Conservation (phyloP, 2,888 invertebrate genomes). For the Cenopis cana region DNA sequence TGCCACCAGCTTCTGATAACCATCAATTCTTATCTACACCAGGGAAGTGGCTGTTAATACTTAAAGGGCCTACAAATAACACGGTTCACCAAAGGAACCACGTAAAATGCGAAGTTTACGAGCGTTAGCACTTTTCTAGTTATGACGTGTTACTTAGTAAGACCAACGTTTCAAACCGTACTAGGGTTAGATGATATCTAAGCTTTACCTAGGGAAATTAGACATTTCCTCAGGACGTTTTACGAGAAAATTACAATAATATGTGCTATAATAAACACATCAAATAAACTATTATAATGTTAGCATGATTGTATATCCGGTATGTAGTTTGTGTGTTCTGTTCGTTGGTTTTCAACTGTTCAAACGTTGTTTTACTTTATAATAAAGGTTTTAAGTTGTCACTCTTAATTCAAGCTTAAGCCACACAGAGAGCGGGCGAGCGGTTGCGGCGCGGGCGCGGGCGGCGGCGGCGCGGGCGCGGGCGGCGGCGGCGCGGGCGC, state of each 20-base stretch:
- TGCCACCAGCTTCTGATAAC: conserved; percentile 45
- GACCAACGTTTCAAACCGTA: conserved; percentile 2
- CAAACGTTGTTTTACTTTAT: no score
- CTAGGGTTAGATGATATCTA: background rate
- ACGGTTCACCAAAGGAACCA: conserved; percentile 17
- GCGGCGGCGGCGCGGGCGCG: no score
- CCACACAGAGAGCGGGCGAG: no score
- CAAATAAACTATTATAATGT: no score
- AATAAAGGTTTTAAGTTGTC: background rate
- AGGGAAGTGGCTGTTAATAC: conserved; percentile 37
- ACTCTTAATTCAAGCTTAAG: no score
- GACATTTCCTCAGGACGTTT: background rate
- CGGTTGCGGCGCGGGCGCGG: no score
- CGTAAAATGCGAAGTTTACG: conserved; percentile 18
- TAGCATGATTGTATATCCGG: no score
- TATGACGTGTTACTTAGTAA: conserved; percentile 17
- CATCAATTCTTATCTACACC: conserved; percentile 49
- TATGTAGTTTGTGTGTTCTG: no score
- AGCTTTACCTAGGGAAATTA: background rate
- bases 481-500: no score
- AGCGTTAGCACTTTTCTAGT: conserved; percentile 31
- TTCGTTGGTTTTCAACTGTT: no score
- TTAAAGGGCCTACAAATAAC: conserved; percentile 31
- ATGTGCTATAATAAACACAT: no score
- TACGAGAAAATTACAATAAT: background rate